A percentile compares a stretch with the other conserved stretches of the same genome.
These are phyloP conservation scores for Eretmochelys imbricata DNA, from an alignment of 2,113 vertebrate species.

Conservation along the genomic window DNA sequence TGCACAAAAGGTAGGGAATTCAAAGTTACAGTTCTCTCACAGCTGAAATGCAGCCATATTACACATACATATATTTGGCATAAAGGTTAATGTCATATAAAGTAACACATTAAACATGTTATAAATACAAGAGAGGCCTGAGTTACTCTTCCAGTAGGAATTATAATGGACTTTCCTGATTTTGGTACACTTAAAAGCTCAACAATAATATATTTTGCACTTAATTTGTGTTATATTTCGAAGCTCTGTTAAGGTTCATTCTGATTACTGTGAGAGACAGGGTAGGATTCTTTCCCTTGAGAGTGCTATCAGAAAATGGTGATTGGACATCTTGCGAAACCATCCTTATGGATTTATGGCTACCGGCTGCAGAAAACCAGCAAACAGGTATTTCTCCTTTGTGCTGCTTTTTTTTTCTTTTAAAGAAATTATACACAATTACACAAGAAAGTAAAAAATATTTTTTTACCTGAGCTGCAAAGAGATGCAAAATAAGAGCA, in stretches of 20 bases:
- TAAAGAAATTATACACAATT: neutral
- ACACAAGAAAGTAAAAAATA: neutral
- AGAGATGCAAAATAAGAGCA: neutral
- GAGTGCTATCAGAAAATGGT: neutral
- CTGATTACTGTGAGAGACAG: neutral
- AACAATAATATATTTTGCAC: neutral
- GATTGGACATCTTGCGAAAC: neutral
- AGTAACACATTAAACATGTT: neutral
- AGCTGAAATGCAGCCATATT: fast-evolving
- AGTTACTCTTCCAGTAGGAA: neutral
- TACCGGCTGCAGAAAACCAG: neutral
- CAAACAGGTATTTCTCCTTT: neutral
- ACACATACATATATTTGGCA: neutral
- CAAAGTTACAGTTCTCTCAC: neutral
- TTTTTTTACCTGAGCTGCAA: neutral
- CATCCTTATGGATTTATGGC: neutral
- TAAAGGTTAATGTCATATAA: neutral
- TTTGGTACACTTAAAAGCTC: neutral
- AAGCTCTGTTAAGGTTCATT: neutral
- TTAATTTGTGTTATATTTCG: neutral
- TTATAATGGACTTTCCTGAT: neutral
- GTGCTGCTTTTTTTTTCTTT: neutral
- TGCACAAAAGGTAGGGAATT: neutral
- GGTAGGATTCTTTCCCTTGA: neutral
- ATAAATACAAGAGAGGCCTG: neutral